Percentiles rank a stretch among this genome's conserved stretches.
Conservation (phyloP, 2,797 vertebrate genomes). For the Hippocampus kuda region DNA sequence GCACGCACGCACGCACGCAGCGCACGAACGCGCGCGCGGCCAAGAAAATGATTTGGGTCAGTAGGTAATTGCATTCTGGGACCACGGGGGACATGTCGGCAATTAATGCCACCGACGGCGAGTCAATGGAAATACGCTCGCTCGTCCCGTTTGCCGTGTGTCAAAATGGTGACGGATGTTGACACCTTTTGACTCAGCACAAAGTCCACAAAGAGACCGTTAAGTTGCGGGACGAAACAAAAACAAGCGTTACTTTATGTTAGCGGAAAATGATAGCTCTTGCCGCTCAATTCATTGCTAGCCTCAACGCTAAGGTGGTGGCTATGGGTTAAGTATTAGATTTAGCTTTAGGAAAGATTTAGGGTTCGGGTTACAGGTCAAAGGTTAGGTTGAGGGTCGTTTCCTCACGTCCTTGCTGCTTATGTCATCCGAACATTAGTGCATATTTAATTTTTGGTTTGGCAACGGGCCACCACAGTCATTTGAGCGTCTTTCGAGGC, state of each 20-base stretch:
- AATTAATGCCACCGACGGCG: slow-evolving; percentile 59
- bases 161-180: slow-evolving; percentile 4
- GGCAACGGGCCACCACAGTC: slow-evolving; percentile 40
- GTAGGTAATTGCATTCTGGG: slow-evolving; percentile 66
- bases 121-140: slow-evolving; percentile 43
- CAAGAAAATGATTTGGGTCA: slow-evolving; percentile 67
- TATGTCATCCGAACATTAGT: slow-evolving; percentile 14
- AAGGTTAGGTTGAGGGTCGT: neutral
- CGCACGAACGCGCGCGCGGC: slow-evolving; percentile 42
- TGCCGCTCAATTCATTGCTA: neutral
- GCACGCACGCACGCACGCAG: slow-evolving; percentile 39
- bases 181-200: slow-evolving; percentile 16
- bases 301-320: neutral
- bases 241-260: too few species aligned
- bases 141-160: slow-evolving; percentile 27
- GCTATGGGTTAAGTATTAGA: too few species aligned
- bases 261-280: neutral
- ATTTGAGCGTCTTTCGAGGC: slow-evolving; percentile 40
- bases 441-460: slow-evolving; percentile 40
- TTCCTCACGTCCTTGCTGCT: slow-evolving; percentile 4
- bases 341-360: neutral
- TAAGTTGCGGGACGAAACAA: slow-evolving; percentile 5
- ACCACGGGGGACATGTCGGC: slow-evolving; percentile 58
- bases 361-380: too few species aligned
- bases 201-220: slow-evolving; percentile 13